These are phyloP conservation scores for Drosophila obscura DNA, from an alignment of 1,140 invertebrate species.

Conservation along the genomic window DNA sequence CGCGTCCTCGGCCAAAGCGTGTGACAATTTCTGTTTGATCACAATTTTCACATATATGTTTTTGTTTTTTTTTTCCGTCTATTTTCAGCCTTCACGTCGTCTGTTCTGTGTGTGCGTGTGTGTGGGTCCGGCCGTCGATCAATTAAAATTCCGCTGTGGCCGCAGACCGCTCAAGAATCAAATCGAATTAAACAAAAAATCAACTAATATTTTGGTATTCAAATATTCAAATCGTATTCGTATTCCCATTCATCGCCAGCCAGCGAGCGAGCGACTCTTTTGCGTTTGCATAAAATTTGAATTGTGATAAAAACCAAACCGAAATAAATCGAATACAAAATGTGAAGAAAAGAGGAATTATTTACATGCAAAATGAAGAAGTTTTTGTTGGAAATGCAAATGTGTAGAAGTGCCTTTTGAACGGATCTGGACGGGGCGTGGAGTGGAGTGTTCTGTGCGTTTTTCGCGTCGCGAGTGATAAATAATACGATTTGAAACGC, in stretches of 20 bases:
- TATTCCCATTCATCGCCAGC: slow-evolving; percentile 57
- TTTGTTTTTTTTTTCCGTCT: slow-evolving; percentile 46
- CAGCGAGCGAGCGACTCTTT: slow-evolving; percentile 14
- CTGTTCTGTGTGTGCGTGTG: slow-evolving; percentile 53
- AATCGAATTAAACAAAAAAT: slow-evolving; percentile 61
- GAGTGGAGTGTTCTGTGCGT: slow-evolving; percentile 43
- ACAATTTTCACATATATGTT: slow-evolving; percentile 37
- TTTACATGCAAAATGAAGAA: slow-evolving; percentile 61
- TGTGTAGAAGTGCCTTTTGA: slow-evolving; percentile 52
- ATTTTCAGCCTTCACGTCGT: slow-evolving; percentile 67
- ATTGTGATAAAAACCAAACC: slow-evolving; percentile 29
- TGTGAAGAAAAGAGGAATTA: slow-evolving; percentile 39
- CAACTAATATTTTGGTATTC: slow-evolving; percentile 68
- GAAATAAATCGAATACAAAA: slow-evolving; percentile 33
- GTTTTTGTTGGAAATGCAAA: slow-evolving; percentile 71
- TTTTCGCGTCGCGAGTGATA: slow-evolving; percentile 46
- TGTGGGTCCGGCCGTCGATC: slow-evolving; percentile 29
- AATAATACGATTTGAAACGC: slow-evolving; percentile 54
- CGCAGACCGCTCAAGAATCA: slow-evolving; percentile 41
- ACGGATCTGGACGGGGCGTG: slow-evolving; percentile 12
- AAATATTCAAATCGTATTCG: slow-evolving; percentile 75
- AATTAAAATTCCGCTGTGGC: slow-evolving; percentile 76
- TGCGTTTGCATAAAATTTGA: slow-evolving; percentile 30
- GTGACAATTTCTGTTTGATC: slow-evolving; percentile 65
- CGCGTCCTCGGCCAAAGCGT: slow-evolving; percentile 63